A percentile compares a stretch with the other conserved stretches of the same genome.
Evolutionary conservation across 2,797 vertebrate species (phyloP).

Genomic region (Trachops cirrhosus): DNA sequence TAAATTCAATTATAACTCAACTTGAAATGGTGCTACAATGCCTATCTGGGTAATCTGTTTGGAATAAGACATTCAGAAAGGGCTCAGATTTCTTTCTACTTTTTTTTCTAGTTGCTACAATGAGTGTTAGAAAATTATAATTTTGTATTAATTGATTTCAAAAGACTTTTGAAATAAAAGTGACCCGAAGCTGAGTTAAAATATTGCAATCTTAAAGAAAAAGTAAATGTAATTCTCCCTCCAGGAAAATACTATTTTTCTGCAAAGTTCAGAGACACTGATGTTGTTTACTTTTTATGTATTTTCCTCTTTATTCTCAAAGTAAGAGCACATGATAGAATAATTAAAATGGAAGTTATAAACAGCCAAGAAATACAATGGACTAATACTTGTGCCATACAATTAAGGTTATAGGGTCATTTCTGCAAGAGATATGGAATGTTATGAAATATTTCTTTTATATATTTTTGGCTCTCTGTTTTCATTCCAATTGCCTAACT

Average conservation of each 20-base stretch:
- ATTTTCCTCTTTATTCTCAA: conserved; percentile 50
- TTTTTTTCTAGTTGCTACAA: neutral
- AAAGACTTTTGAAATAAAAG: conserved; percentile 41
- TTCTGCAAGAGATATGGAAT: neutral
- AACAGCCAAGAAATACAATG: conserved; percentile 8
- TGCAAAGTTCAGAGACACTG: neutral
- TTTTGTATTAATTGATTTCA: conserved; percentile 44
- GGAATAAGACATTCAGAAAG: neutral
- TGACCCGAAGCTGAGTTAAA: conserved; percentile 11
- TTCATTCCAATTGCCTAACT: neutral
- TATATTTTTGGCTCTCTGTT: neutral
- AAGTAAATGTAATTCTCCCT: neutral
- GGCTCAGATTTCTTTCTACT: neutral
- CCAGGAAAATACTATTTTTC: conserved; percentile 34
- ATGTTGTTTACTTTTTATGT: conserved; percentile 37
- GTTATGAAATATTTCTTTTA: neutral
- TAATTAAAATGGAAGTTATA: conserved; percentile 23
- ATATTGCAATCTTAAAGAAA: neutral
- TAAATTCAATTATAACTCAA: neutral
- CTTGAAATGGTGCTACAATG: neutral
- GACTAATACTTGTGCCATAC: neutral
- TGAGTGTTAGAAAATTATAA: conserved; percentile 14
- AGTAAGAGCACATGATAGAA: conserved; percentile 15
- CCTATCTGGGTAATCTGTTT: neutral
- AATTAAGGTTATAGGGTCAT: neutral